Evolutionary conservation across 2,888 invertebrate genomes (phyloP), one percentile per base, ranked within the genome.

Genomic region (Luperina nickerlii): DNA sequence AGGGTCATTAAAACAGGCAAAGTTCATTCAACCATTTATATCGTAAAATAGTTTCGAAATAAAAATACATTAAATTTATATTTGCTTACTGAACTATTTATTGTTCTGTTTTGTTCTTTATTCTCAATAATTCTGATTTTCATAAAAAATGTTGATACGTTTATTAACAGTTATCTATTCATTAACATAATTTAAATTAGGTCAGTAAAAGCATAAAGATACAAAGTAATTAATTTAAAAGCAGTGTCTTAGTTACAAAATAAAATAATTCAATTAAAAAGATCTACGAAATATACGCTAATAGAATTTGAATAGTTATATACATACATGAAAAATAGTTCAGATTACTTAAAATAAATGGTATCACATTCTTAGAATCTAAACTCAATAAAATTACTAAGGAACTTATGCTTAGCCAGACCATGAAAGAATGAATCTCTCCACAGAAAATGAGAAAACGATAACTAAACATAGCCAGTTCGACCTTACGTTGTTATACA

Each of bases 331-430:
- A 91, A 92, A 92, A 93, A 91, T 90, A 93, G 92, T 92, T 94
- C 93, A 93, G 91, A 93, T 94, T 93, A 92, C 96, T 96, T 95
- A 96, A 87, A 94, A 93, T 95, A 96, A 95, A 96, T 96, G 96
- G 96, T 96, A 96, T 96, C 96, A 96, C 96, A 95, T 95, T 95
- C 96, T 96, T 96, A 96, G 90, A 94, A 91, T 92, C 94, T 95
- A 95, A 92, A 92, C 89, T 92, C 92, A 94, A 94, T 95, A 94
- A 93, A 92, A 94, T 95, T 94, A 95, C 92, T 94, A 94, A 96
- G 96, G 96, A 96, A 96, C 96, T 96, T 96, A 96, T 90, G 93
- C 89, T 95, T 96, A 96, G 94, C 94, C 94, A 94, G 95, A 96
- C 95, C 94, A 93, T 92, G 92, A 91, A 94, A 92, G 89, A 94